A percentile compares a stretch with the other conserved stretches of the same genome.
These are phyloP conservation scores for Dryobotodes eremita DNA, from an alignment of 2,888 invertebrate species.

Conservation along the genomic window DNA sequence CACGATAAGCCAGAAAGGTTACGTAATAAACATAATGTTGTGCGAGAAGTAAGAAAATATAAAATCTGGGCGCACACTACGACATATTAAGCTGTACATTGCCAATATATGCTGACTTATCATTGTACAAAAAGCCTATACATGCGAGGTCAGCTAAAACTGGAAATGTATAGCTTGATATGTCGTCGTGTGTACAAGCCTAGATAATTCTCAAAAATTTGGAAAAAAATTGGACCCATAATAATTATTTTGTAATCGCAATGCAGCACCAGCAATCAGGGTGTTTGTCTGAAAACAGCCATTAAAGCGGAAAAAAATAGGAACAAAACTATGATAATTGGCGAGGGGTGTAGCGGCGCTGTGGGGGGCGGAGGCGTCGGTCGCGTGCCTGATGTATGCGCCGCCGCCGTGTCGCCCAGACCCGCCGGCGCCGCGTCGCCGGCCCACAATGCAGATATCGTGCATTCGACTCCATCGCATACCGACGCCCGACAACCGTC, in stretches of 20 bases:
- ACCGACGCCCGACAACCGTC: constrained; percentile 74
- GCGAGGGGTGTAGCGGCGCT: constrained; percentile 70
- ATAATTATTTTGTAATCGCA: constrained; percentile 59
- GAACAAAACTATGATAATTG: constrained; percentile 85
- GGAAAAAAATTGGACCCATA: constrained; percentile 15
- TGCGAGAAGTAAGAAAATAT: not conserved
- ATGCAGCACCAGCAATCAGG: constrained; percentile 70
- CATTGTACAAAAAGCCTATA: too few species aligned
- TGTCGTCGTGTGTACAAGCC: not conserved
- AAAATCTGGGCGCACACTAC: too few species aligned
- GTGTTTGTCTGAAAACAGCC: constrained; percentile 69
- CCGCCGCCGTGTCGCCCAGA: constrained; percentile 88
- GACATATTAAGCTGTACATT: too few species aligned
- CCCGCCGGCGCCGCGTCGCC: constrained; percentile 88
- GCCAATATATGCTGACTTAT: too few species aligned
- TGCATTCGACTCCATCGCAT: constrained; percentile 80
- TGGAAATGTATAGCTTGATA: too few species aligned
- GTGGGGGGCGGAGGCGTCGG: constrained; percentile 69
- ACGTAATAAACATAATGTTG: constrained; percentile 1
- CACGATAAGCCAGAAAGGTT: not conserved
- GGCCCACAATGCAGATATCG: constrained; percentile 89
- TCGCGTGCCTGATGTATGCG: constrained; percentile 90
- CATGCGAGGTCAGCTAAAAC: too few species aligned
- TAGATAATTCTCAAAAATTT: not conserved
- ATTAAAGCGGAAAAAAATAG: constrained; percentile 80